Evolutionary conservation across 1,140 invertebrate species (phyloP), one percentile per base, ranked within the genome.

Genomic region (Trissolcus basalis): DNA sequence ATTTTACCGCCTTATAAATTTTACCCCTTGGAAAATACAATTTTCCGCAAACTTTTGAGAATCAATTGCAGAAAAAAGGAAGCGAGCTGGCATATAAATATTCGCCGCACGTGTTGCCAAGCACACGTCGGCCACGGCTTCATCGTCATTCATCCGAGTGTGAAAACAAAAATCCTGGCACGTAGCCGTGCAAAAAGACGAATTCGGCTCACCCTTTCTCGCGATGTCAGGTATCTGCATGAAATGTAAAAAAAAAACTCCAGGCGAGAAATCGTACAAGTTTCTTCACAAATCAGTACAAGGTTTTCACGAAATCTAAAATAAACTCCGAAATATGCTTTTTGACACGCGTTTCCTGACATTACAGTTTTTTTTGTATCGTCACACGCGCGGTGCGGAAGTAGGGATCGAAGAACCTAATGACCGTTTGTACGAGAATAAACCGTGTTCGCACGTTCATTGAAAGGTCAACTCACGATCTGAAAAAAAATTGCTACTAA

Each of bases 391-490:
- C 59, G 64, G 72, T 77, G 68, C 75, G 75, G 75, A 77, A 69
- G 58, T 72, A 72, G 63, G 59, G 64, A 72, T 72, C 60, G 53
- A 54, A 68, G 63, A 69, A 65, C 69, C 58, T 72, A 77, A 77
- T 72, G 64, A 72, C 72, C 59, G 55, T 55, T 73, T 69, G 64
- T 73, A 69, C 69, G 45, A 55, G 32, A 19, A 69, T 64, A 54
- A 73, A 73, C 35, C 51, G 14, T 69, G 59, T 68, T 77, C 75
- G 60, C 69, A 69, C 64, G 75, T 69, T 73, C 65, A 78, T 72
- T 70, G 59, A 78, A 73, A 51, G 50, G 19, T 27, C 19, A 27
- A 27, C 6, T 27, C 1, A 6, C 6, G 19, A 3, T 3, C 6
- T 27, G 2, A 27, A 27, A 27, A 3, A 49, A 61, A 61, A 59